Base-by-base conservation (phyloP, 1,140 invertebrate genomes). In the Wiebesia pumilae region DNA sequence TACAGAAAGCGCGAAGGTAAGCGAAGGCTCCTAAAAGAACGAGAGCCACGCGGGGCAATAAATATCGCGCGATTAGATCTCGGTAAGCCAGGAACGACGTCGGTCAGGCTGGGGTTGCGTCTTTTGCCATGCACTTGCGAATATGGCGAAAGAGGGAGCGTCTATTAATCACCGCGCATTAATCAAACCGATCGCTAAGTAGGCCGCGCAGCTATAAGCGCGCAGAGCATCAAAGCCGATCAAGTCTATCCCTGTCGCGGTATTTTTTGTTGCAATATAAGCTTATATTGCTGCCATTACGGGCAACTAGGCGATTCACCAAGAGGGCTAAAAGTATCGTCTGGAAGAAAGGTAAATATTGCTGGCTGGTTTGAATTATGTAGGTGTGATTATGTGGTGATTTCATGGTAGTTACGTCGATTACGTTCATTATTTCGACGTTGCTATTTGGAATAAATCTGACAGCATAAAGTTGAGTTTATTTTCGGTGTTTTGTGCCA, bases 11-110 rank as follows among this genome's bases (percentile, higher is more conserved):
- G 87, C 83, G 84, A 86, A 87, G 88, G 88, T 62, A 40, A 69
- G 87, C 83, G 83, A 86, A 87, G 88, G 88, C 10, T 62, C 27
- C n/a, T 54, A 21, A 54, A 21, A 54, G 51, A 47, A 47, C 43
- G 90, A 89, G 83, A 89, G 85, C 87, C 86, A 35, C 21, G 14
- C 40, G 88, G 84, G 90, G 91, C 87, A 93, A 93, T 93, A 93
- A 93, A 93, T 93, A 93, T 92, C 91, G 88, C 89, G 88, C 91
- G 92, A 93, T 93, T 93, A 93, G 91, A 93, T 92, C 91, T 92
- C 80, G 1, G 19, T 80, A 83, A 84, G 3, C 75, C 24, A 83
- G 88, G 88, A 87, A 33, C 35, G 9, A 87, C 88, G 87, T 1
- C 16, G 7, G 38, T 35, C 7, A 38, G 88, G 78, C 88, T 89